Conservation (phyloP, 37 sponge, comb jelly and placozoan species). For the Axinella damicornis region DNA sequence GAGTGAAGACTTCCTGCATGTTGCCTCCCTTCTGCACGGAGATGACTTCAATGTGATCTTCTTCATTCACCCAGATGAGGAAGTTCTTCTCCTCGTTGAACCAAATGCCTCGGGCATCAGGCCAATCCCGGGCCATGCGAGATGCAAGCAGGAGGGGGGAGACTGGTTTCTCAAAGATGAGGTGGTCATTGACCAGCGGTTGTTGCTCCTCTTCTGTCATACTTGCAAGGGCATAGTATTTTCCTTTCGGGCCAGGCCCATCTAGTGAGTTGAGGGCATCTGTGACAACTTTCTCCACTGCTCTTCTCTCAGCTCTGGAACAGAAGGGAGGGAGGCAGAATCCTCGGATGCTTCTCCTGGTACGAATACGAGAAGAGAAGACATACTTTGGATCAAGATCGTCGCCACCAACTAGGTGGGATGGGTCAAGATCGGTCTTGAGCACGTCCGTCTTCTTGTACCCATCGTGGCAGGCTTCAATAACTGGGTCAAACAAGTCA, state of each 20-base stretch:
- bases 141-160: slow-evolving; percentile 47
- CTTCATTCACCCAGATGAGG: slow-evolving; percentile 89
- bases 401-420: slow-evolving; percentile 56
- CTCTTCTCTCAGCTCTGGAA: slow-evolving; percentile 65
- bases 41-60: slow-evolving; percentile 88
- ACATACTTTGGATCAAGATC: slow-evolving; percentile 72
- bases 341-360: slow-evolving; percentile 76
- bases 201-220: slow-evolving; percentile 77
- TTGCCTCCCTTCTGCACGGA: slow-evolving; percentile 88
- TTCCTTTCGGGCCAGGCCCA: slow-evolving; percentile 24
- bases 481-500: slow-evolving; percentile 58
- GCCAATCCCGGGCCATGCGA: slow-evolving; percentile 71
- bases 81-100: slow-evolving; percentile 69
- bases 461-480: slow-evolving; percentile 55
- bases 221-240: slow-evolving; percentile 71
- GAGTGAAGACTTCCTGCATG: slow-evolving; percentile 75
- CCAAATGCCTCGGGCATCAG: slow-evolving; percentile 79
- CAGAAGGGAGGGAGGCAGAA: slow-evolving; percentile 73
- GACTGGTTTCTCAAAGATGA: slow-evolving; percentile 68
- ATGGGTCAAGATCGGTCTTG: slow-evolving; percentile 76
- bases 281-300: slow-evolving; percentile 71
- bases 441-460: slow-evolving; percentile 39
- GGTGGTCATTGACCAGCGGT: slow-evolving; percentile 75
- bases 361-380: slow-evolving; percentile 70
- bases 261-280: slow-evolving; percentile 12